Conservation (phyloP, 2,888 invertebrate genomes). For the Pristionchus fissidentatus region DNA sequence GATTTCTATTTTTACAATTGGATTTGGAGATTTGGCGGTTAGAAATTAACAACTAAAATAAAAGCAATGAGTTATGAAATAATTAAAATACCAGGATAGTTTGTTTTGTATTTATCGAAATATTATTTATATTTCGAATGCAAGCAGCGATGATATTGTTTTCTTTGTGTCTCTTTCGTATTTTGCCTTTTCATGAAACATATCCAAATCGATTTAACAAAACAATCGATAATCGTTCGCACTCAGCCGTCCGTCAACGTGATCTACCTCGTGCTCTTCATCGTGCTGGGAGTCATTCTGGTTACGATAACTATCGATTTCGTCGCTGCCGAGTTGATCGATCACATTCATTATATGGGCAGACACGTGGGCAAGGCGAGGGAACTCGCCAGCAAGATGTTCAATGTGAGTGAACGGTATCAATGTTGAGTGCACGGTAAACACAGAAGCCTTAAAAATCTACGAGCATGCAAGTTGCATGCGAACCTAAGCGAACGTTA, state of each 20-base stretch:
- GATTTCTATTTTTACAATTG: conserved; percentile 65
- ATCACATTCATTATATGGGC: conserved; percentile 66
- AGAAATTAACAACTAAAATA: too few relatives aligned
- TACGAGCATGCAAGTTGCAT: too few relatives aligned
- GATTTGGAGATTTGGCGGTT: conserved; percentile 64
- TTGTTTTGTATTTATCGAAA: too few relatives aligned
- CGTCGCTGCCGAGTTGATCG: conserved; percentile 64
- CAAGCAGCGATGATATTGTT: too few relatives aligned
- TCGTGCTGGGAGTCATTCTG: conserved; percentile 61
- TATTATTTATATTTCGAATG: too few relatives aligned
- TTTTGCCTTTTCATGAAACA: too few relatives aligned
- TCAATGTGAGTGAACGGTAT: conserved; percentile 50
- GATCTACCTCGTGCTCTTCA: conserved; percentile 59
- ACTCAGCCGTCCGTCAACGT: conserved; percentile 64
- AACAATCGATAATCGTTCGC: neutral
- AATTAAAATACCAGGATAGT: too few relatives aligned
- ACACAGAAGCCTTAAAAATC: too few relatives aligned
- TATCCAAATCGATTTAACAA: neutral
- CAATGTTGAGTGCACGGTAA: too few relatives aligned
- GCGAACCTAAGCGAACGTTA: too few relatives aligned
- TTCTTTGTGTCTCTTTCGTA: too few relatives aligned
- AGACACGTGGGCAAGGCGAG: conserved; percentile 64
- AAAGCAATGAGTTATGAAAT: too few relatives aligned
- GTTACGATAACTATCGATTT: conserved; percentile 65
- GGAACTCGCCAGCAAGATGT: conserved; percentile 63